A percentile compares a stretch with the other conserved stretches of the same genome.
Evolutionary conservation across 35 echinoderm and acorn worm genomes (phyloP).

Genomic region (Ophiothrix spiculata): DNA sequence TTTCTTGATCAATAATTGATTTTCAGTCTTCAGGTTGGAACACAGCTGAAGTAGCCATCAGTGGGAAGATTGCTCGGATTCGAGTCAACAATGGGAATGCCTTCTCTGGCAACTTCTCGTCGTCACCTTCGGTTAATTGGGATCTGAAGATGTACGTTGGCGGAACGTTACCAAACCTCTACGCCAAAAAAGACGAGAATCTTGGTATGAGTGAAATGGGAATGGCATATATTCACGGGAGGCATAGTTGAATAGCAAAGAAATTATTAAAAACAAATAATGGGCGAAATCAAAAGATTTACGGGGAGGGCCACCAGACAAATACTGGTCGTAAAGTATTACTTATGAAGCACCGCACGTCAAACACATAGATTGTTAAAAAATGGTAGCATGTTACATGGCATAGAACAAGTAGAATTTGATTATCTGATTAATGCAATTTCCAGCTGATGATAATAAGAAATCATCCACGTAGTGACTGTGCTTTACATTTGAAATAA

Average conservation of each 20-base stretch:
- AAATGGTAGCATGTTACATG: no score
- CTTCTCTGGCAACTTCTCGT: slow-evolving; percentile 24
- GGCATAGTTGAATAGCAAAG: neutral
- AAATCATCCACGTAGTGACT: no score
- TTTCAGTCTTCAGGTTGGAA: slow-evolving; percentile 59
- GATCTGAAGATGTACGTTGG: slow-evolving; percentile 80
- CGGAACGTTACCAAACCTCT: slow-evolving; percentile 67
- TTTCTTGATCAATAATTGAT: no score
- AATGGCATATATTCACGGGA: no score
- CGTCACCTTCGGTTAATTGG: slow-evolving; percentile 45
- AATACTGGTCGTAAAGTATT: no score
- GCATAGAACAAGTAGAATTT: no score
- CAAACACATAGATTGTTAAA: no score
- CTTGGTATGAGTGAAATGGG: slow-evolving; percentile 14
- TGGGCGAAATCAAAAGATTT: no score
- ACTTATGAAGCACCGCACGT: no score
- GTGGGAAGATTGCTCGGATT: slow-evolving; percentile 36
- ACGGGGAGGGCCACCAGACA: no score
- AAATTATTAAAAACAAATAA: neutral
- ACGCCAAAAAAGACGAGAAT: slow-evolving; percentile 9
- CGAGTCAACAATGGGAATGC: slow-evolving; percentile 66
- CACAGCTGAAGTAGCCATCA: slow-evolving; percentile 54
- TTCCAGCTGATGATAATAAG: no score
- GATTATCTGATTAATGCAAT: no score
- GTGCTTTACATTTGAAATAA: neutral